phyloP scores from a whole-genome alignment of 2,113 vertebrate genomes.

The Myotis lucifugus region DNA sequence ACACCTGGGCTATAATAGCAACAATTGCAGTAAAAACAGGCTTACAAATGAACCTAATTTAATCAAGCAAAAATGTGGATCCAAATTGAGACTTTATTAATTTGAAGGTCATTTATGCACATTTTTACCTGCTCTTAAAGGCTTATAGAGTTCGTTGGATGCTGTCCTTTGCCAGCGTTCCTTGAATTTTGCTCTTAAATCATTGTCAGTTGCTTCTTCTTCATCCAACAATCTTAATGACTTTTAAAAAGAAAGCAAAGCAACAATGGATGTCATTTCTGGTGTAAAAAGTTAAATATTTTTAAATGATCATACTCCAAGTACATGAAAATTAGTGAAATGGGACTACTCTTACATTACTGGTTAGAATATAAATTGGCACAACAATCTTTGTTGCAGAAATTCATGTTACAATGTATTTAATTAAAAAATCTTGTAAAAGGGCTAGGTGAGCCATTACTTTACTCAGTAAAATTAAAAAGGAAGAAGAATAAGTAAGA shows the following conservation, averaged over 20 bases:
- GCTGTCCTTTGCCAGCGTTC: conserved; percentile 98
- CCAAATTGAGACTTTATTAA: not conserved
- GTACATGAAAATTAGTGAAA: not conserved
- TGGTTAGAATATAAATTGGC: conserved; percentile 19
- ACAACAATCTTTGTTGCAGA: not conserved
- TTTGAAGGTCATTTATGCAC: not conserved
- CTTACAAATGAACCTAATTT: conserved; percentile 44
- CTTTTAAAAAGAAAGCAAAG: conserved; percentile 79
- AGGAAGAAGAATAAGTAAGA: not conserved
- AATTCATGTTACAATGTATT: conserved; percentile 1
- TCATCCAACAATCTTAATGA: conserved; percentile 94
- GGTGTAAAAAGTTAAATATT: not conserved
- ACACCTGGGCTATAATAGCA: not conserved
- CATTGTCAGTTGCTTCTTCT: conserved; percentile 96
- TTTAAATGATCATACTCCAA: not conserved
- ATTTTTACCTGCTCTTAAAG: conserved; percentile 91
- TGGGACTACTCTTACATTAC: not conserved
- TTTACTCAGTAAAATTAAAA: conserved; percentile 30
- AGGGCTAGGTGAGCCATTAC: not conserved
- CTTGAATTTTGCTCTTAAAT: conserved; percentile 94
- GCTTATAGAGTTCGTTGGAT: conserved; percentile 96
- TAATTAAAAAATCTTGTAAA: conserved; percentile 16
- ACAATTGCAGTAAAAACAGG: not conserved
- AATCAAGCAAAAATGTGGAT: not conserved
- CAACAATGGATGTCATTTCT: conserved; percentile 1